phyloP scores from a whole-genome alignment of 2,888 invertebrate genomes.

The Nemotelus nigrinus region DNA sequence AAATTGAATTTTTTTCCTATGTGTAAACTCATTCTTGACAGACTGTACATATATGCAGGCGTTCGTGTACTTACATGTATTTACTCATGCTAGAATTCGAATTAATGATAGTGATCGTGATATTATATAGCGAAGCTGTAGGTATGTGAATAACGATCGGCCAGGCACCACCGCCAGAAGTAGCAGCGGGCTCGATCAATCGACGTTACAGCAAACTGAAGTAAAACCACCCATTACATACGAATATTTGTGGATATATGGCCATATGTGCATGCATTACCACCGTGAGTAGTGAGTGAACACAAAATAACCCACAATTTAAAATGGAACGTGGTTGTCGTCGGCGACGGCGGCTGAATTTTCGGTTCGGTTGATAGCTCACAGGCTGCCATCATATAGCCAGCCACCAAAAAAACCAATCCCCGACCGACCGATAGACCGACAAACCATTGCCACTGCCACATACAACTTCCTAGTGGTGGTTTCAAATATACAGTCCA shows the following conservation, averaged over 20 bases:
- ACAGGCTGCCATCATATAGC: not conserved
- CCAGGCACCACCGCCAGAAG: not conserved
- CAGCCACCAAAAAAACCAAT: too few relatives aligned
- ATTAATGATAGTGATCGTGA: slow-evolving; percentile 10
- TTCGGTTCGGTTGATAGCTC: slow-evolving; percentile 23
- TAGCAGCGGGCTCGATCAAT: not conserved
- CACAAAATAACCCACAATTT: not conserved
- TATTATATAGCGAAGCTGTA: slow-evolving; percentile 16
- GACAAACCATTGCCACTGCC: not conserved
- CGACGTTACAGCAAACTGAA: not conserved
- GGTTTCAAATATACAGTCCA: not conserved
- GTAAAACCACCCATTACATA: too few relatives aligned
- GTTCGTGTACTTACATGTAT: not conserved
- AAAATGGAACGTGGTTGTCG: not conserved
- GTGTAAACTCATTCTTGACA: too few relatives aligned
- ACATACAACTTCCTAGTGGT: not conserved
- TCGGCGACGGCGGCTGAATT: too few relatives aligned
- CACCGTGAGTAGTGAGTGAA: too few relatives aligned
- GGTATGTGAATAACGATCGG: slow-evolving; percentile 27
- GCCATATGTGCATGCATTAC: not conserved
- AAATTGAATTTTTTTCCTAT: too few relatives aligned
- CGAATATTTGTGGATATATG: not conserved
- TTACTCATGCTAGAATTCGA: not conserved
- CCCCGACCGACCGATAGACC: too few relatives aligned
- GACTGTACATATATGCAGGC: too few relatives aligned